Conservation (phyloP, 2,888 invertebrate species). For the Drosophila antonietae region DNA sequence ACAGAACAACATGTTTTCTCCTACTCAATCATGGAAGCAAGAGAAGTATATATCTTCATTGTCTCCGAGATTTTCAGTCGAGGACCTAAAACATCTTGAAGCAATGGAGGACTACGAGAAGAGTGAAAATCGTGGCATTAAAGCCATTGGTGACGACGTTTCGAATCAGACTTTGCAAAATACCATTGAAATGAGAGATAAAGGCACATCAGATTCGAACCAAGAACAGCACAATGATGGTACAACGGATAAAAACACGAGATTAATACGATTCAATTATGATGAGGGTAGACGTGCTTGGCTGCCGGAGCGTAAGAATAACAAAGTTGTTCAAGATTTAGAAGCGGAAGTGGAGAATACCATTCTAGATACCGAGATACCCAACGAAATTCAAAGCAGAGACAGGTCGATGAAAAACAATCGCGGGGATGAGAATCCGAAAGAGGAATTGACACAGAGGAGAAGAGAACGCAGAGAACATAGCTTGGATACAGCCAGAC, state of each 20-base stretch:
- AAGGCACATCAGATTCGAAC: not conserved
- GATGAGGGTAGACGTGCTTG: not conserved
- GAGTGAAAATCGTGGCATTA: accelerated
- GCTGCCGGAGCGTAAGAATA: not conserved
- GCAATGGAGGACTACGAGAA: not conserved
- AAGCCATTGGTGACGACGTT: not conserved
- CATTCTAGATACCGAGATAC: conserved; percentile 3
- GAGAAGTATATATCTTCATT: not conserved
- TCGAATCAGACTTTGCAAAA: not conserved
- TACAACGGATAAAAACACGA: not conserved
- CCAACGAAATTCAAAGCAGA: not conserved
- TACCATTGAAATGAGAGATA: not conserved
- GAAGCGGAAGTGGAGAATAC: not conserved
- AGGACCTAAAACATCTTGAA: not conserved
- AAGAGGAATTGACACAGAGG: not conserved
- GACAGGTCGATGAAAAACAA: not conserved
- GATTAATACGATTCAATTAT: not conserved
- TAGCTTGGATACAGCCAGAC: not conserved
- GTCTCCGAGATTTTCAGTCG: not conserved
- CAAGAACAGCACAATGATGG: not conserved
- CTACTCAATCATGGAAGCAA: no score
- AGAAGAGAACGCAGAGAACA: not conserved
- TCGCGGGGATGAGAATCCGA: not conserved
- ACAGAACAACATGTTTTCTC: no score
- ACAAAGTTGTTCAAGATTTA: not conserved